Percentiles rank a stretch among this genome's conserved stretches.
phyloP scores from a whole-genome alignment of 2,888 invertebrate species.

The Prosapia bicincta region DNA sequence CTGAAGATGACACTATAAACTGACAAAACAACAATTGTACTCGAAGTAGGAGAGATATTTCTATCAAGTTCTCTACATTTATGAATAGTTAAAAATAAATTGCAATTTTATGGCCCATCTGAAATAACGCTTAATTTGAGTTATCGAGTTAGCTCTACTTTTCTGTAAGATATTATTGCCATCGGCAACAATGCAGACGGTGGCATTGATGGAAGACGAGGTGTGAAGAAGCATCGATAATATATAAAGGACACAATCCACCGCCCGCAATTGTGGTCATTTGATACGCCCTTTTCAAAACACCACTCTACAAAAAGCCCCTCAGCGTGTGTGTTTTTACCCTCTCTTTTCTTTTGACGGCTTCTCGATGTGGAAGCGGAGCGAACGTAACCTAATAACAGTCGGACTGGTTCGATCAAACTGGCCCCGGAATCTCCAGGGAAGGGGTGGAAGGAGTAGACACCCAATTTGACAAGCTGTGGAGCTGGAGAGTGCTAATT shows the following conservation, averaged over 20 bases:
- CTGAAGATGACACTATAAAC: too few species aligned
- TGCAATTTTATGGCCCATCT: too few species aligned
- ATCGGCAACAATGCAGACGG: too few species aligned
- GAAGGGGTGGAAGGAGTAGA: not conserved
- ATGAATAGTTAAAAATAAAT: too few species aligned
- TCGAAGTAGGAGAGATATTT: too few species aligned
- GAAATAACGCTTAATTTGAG: too few species aligned
- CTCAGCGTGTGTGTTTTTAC: slow-evolving; percentile 19
- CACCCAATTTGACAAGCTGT: not conserved
- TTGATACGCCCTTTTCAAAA: slow-evolving; percentile 25
- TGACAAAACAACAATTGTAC: too few species aligned
- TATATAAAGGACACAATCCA: slow-evolving; percentile 1
- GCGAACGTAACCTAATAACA: slow-evolving; percentile 28
- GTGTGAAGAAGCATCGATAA: not conserved
- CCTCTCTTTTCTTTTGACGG: slow-evolving; percentile 22
- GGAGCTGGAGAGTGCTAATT: slow-evolving; percentile 16
- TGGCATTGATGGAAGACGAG: not conserved
- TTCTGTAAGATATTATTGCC: too few species aligned
- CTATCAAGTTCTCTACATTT: too few species aligned
- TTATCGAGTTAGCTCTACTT: too few species aligned
- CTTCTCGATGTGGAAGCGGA: slow-evolving; percentile 13
- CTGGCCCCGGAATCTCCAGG: not conserved
- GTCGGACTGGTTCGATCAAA: slow-evolving; percentile 11
- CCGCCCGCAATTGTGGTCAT: slow-evolving; percentile 27
- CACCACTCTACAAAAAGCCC: slow-evolving; percentile 18